These are phyloP conservation scores for Clarias macrocephalus DNA, from an alignment of 2,113 vertebrate genomes.

Conservation along the genomic window DNA sequence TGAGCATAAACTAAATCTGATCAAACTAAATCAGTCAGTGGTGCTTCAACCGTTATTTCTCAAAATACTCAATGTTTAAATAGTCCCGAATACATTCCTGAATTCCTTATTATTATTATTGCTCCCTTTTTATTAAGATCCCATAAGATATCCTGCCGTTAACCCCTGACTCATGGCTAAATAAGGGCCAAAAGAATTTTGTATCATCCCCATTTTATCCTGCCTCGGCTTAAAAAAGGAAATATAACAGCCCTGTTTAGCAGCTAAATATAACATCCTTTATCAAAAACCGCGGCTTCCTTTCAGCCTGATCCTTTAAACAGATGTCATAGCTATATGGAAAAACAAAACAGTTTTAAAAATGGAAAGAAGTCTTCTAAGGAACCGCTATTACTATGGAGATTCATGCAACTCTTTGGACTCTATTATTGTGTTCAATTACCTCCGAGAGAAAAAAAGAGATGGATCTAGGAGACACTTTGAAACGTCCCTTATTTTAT, in stretches of 20 bases:
- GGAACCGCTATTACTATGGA: slow-evolving; percentile 20
- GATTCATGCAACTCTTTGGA: slow-evolving; percentile 20
- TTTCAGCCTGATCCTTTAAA: slow-evolving; percentile 36
- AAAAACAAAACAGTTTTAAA: slow-evolving; percentile 20
- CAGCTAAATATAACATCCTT: slow-evolving; percentile 20
- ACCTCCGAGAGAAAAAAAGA: slow-evolving; percentile 16
- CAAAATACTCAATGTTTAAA: background rate
- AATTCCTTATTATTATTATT: slow-evolving; percentile 19
- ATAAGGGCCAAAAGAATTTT: slow-evolving; percentile 27
- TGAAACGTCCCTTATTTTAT: slow-evolving; percentile 41
- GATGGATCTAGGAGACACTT: slow-evolving; percentile 20
- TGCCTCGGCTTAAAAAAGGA: slow-evolving; percentile 30
- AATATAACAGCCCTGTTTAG: slow-evolving; percentile 2
- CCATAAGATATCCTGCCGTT: slow-evolving; percentile 22
- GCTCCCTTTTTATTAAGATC: slow-evolving; percentile 20
- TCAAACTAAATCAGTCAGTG: slow-evolving; percentile 13
- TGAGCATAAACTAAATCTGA: background rate
- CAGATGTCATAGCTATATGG: slow-evolving; percentile 31
- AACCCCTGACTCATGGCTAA: slow-evolving; percentile 10
- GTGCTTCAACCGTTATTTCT: background rate
- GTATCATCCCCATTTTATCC: slow-evolving; percentile 13
- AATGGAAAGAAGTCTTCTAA: background rate
- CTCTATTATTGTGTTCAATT: slow-evolving; percentile 43
- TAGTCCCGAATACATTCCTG: slow-evolving; percentile 23
- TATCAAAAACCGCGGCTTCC: slow-evolving; percentile 17